A percentile compares a stretch with the other conserved stretches of the same genome.
Conservation (phyloP, 2,888 invertebrate species). For the Xestia ashworthii region DNA sequence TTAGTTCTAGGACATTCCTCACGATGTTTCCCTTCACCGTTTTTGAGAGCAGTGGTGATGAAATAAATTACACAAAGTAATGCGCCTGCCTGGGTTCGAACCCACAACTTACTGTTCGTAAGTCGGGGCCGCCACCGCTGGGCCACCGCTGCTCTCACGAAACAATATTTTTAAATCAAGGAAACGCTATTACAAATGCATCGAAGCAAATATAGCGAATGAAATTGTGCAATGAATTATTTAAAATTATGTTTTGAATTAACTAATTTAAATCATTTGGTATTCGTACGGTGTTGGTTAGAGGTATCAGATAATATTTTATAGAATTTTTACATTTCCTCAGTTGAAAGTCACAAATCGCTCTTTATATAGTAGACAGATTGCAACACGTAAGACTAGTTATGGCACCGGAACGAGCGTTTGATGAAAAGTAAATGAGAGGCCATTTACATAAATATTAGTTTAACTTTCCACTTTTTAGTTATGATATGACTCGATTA, state of each 20-base stretch:
- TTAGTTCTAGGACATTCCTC: no score
- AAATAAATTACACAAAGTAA: no score
- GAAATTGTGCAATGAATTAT: slow-evolving; percentile 25
- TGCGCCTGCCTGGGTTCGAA: no score
- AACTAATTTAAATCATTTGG: slow-evolving; percentile 15
- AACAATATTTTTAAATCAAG: slow-evolving; percentile 16
- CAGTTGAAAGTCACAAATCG: slow-evolving; percentile 44
- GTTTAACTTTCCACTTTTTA: slow-evolving; percentile 10
- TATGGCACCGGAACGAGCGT: slow-evolving; percentile 8
- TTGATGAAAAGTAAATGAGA: slow-evolving; percentile 46
- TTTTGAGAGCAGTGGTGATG: no score
- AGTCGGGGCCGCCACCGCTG: no score
- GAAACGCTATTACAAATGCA: slow-evolving; percentile 18
- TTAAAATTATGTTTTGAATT: slow-evolving; percentile 32
- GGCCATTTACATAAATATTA: slow-evolving; percentile 17
- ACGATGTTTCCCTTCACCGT: no score
- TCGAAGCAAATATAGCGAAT: slow-evolving; percentile 2
- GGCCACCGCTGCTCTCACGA: no score
- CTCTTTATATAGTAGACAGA: slow-evolving; percentile 33
- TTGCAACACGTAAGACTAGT: slow-evolving; percentile 9
- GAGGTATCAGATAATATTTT: slow-evolving; percentile 41
- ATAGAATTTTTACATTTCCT: slow-evolving; percentile 54
- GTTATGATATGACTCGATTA: not conserved
- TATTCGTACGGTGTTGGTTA: slow-evolving; percentile 3
- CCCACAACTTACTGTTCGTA: no score